Percentiles rank a stretch among this genome's conserved stretches.
Conservation (phyloP, 2,113 vertebrate genomes). For the Psittacula cyanocephala region DNA sequence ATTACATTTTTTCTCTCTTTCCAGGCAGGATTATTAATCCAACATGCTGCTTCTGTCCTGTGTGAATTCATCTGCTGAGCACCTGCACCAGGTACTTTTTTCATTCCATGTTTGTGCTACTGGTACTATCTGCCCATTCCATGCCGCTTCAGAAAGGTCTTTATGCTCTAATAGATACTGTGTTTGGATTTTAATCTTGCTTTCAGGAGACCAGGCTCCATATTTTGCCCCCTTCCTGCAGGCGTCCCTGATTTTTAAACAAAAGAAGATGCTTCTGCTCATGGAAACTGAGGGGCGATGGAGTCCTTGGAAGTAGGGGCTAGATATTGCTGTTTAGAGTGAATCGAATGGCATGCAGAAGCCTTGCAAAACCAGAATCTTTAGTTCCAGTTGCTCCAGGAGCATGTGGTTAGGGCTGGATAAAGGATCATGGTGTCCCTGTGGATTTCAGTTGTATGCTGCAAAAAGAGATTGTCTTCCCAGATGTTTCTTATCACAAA, state of each 20-base stretch:
- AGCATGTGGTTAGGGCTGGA: not conserved
- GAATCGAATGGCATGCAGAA: fast-evolving
- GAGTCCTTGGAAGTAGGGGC: not conserved
- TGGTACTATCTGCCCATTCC: not conserved
- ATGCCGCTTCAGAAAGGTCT: not conserved
- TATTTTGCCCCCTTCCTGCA: fast-evolving
- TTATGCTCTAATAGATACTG: not conserved
- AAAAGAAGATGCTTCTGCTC: not conserved
- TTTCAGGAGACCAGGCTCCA: fast-evolving
- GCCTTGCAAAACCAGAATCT: not conserved
- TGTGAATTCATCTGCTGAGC: not conserved
- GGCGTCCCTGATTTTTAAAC: not conserved
- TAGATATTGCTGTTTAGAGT: not conserved
- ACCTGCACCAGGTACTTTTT: not conserved
- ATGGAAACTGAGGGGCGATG: not conserved
- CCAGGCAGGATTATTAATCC: not conserved
- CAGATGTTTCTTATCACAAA: conserved; percentile 30
- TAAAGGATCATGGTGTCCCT: not conserved
- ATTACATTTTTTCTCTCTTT: not conserved
- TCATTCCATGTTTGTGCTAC: not conserved
- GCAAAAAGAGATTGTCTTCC: not conserved
- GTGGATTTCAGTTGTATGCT: not conserved
- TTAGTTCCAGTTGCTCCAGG: not conserved
- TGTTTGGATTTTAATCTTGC: not conserved
- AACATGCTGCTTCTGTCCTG: fast-evolving